Conservation (phyloP, 2,888 invertebrate species). For the Oasisia sp. region DNA sequence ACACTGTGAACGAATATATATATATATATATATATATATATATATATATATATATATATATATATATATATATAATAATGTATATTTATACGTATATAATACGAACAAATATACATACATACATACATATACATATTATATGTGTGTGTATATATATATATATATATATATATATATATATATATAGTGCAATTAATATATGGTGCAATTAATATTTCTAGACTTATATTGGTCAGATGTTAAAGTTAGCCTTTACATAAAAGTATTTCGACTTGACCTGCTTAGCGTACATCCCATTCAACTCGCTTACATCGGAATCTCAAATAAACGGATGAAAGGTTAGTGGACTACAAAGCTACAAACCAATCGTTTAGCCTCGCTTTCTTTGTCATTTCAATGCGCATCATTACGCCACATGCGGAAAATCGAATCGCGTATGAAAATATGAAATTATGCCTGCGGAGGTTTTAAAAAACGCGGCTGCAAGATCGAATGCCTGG, state of each 20-base stretch:
- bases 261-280: background rate
- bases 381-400: background rate
- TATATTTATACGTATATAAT: too few relatives aligned
- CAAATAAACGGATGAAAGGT: too few relatives aligned
- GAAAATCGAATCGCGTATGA: background rate
- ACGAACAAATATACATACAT: too few relatives aligned
- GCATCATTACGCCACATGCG: background rate
- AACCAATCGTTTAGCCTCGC: background rate
- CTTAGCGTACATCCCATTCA: background rate
- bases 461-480: background rate
- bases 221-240: background rate
- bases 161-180: too few relatives aligned
- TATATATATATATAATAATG: too few relatives aligned
- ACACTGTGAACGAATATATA: too few relatives aligned
- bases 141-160: too few relatives aligned
- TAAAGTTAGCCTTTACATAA: background rate
- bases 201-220: background rate
- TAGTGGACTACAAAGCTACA: too few relatives aligned
- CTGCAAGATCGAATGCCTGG: slow-evolving; percentile 1
- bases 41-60: too few relatives aligned
- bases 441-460: background rate
- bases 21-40: too few relatives aligned
- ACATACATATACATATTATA: too few relatives aligned
- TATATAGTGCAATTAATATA: too few relatives aligned
- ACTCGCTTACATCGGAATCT: background rate